phyloP scores from a whole-genome alignment of 2,113 vertebrate genomes.

The Phylloscopus whistleri region DNA sequence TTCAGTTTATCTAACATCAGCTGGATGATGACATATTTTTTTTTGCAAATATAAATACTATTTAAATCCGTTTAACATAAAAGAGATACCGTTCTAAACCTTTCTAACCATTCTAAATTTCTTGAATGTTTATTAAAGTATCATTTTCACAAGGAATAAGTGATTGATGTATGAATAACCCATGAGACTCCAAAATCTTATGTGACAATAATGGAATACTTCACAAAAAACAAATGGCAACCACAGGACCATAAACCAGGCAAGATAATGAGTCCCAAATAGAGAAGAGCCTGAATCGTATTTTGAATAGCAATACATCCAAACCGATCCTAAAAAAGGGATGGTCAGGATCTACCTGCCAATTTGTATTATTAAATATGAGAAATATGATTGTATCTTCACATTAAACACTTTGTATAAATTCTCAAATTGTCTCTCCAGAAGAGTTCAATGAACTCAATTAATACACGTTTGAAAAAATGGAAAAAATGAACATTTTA shows the following conservation, averaged over 20 bases:
- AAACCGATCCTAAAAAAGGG: background rate
- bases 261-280: background rate
- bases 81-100: background rate
- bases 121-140: background rate
- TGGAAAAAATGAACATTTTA: background rate
- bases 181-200: background rate
- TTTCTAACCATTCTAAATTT: background rate
- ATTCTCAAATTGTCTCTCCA: background rate
- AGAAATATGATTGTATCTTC: background rate
- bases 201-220: background rate
- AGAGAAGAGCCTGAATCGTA: background rate
- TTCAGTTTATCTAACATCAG: background rate
- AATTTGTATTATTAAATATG: background rate
- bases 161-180: background rate
- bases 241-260: rapidly evolving
- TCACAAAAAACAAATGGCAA: background rate
- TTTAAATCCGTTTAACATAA: background rate
- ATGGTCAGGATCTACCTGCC: background rate
- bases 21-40: background rate
- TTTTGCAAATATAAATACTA: background rate
- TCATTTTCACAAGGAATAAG: background rate
- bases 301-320: background rate
- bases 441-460: background rate
- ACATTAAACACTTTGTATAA: background rate
- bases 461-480: background rate